Evolutionary conservation across 2,888 invertebrate species (phyloP).

Genomic region (Acronicta aceris): DNA sequence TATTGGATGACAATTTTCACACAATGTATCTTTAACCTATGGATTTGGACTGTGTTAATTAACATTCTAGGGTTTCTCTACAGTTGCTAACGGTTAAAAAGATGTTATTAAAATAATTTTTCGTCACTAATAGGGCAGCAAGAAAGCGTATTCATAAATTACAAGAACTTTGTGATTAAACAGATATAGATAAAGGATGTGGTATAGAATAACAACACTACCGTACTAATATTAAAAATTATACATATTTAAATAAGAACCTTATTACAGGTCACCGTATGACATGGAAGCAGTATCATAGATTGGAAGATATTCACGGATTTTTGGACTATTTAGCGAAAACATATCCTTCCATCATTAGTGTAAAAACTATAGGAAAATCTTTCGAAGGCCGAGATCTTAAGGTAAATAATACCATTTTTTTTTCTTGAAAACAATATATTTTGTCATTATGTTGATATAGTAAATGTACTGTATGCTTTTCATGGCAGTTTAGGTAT

Average conservation of each 20-base stretch:
- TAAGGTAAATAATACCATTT: slow-evolving; percentile 84
- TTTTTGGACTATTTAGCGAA: slow-evolving; percentile 94
- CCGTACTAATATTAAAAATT: not conserved
- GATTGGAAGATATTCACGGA: slow-evolving; percentile 92
- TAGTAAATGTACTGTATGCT: not conserved
- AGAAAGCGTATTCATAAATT: slow-evolving; percentile 3
- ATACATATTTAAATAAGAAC: slow-evolving; percentile 3
- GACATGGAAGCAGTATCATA: slow-evolving; percentile 95
- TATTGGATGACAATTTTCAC: slow-evolving; percentile 28
- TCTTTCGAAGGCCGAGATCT: slow-evolving; percentile 93
- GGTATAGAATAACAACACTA: slow-evolving; percentile 9
- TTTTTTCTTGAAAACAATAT: not conserved
- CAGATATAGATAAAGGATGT: slow-evolving; percentile 5
- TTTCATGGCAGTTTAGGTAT: slow-evolving; percentile 9
- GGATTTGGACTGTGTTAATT: slow-evolving; percentile 46
- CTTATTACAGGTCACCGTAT: slow-evolving; percentile 84
- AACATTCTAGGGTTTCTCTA: slow-evolving; percentile 26
- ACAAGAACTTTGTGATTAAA: slow-evolving; percentile 28
- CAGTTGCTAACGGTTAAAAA: slow-evolving; percentile 28
- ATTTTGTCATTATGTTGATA: not conserved
- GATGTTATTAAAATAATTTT: slow-evolving; percentile 2
- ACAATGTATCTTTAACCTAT: slow-evolving; percentile 43
- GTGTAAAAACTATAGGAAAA: slow-evolving; percentile 93
- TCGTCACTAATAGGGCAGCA: slow-evolving; percentile 45
- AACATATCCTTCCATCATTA: slow-evolving; percentile 93